A percentile compares a stretch with the other conserved stretches of the same genome.
These are phyloP conservation scores for Hoplodrina ambigua DNA, from an alignment of 2,888 invertebrate species.

Conservation along the genomic window DNA sequence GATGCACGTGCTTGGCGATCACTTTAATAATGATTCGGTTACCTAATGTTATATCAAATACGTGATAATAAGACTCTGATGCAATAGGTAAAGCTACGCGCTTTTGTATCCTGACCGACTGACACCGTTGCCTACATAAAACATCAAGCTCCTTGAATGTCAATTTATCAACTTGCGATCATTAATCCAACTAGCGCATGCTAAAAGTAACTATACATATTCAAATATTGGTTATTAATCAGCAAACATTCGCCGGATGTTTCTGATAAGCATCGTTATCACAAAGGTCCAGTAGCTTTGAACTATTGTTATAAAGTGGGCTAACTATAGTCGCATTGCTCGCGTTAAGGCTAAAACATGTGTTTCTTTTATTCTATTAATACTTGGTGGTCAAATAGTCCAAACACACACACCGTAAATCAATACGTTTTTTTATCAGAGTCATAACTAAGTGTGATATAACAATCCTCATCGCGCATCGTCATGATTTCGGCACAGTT, in stretches of 20 bases:
- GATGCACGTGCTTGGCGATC: constrained; percentile 62
- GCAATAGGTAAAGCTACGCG: constrained; percentile 52
- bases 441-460: constrained; percentile 15
- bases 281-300: constrained; percentile 47
- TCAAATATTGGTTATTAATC: constrained; percentile 39
- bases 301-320: constrained; percentile 47
- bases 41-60: constrained; percentile 55
- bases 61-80: constrained; percentile 41
- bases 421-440: not conserved
- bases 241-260: constrained; percentile 49
- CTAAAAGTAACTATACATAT: constrained; percentile 6
- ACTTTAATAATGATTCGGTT: constrained; percentile 55
- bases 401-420: too few relatives aligned
- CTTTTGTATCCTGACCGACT: constrained; percentile 59
- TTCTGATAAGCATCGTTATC: constrained; percentile 38
- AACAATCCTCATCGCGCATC: not conserved
- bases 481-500: not conserved
- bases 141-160: constrained; percentile 24
- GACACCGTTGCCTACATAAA: constrained; percentile 48
- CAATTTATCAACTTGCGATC: constrained; percentile 11
- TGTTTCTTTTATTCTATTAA: constrained; percentile 15
- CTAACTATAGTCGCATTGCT: constrained; percentile 22
- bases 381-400: too few relatives aligned
- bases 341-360: not conserved
- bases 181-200: constrained; percentile 17